Percentiles rank a stretch among this genome's conserved stretches.
phyloP scores from a whole-genome alignment of 2,113 vertebrate genomes.

The Lanius ludovicianus region DNA sequence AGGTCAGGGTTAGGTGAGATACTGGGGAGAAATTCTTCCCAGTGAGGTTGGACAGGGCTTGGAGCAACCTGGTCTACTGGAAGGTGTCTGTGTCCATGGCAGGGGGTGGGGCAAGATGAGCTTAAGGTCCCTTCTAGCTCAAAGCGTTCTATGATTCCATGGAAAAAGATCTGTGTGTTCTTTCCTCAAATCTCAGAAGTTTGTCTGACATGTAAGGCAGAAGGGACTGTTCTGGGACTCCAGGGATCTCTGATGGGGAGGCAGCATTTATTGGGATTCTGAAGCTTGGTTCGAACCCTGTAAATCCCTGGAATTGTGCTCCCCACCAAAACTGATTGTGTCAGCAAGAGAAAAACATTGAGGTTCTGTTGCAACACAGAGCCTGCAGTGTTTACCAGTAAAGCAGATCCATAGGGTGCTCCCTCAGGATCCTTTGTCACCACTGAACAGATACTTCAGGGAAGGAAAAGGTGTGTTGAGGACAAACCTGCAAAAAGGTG shows the following conservation, averaged over 20 bases:
- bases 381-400: neutral
- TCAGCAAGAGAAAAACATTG: neutral
- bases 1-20: neutral
- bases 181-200: neutral
- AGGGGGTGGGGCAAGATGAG: neutral
- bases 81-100: neutral
- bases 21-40: neutral
- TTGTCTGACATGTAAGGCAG: neutral
- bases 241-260: accelerated
- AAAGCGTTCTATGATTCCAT: neutral
- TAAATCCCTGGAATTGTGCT: neutral
- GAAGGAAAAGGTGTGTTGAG: neutral
- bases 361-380: accelerated
- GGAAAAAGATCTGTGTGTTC: neutral
- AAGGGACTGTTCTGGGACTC: neutral
- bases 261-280: neutral
- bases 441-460: neutral
- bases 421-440: neutral
- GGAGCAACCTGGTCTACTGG: neutral
- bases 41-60: neutral
- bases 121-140: neutral
- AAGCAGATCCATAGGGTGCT: neutral
- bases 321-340: neutral
- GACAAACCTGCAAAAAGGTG: neutral
- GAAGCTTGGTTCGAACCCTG: neutral